phyloP scores from a whole-genome alignment of 2,888 invertebrate species.

The Pollenia labialis region DNA sequence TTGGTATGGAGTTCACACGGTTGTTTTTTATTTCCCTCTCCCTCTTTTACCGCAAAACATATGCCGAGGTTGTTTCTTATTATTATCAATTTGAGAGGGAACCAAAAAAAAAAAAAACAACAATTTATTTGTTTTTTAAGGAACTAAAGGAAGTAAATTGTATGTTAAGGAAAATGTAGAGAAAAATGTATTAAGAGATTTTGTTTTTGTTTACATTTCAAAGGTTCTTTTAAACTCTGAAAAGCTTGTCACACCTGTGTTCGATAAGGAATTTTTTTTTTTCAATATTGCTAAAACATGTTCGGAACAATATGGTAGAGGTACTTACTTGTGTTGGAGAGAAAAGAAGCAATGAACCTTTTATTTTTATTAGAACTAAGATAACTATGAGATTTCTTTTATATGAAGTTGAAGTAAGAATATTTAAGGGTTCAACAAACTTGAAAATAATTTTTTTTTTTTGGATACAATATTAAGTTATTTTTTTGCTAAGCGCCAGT shows the following conservation, averaged over 20 bases:
- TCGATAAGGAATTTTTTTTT: constrained; percentile 25
- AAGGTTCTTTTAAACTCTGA: constrained; percentile 30
- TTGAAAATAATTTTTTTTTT: no score
- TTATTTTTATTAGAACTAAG: background rate
- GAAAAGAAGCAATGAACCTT: background rate
- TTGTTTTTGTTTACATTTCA: background rate
- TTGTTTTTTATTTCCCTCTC: background rate
- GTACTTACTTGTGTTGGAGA: background rate
- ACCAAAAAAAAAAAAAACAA: background rate
- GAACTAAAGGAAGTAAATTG: constrained; percentile 20
- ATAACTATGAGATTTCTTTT: no score
- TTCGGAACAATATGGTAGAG: no score
- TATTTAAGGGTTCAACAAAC: no score
- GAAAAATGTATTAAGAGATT: background rate
- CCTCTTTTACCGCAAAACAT: background rate
- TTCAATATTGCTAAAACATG: background rate
- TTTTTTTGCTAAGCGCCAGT: background rate
- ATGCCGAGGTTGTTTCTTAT: background rate
- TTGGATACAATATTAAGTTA: no score
- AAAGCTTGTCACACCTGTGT: constrained; percentile 19
- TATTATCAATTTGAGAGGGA: background rate
- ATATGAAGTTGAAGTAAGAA: no score
- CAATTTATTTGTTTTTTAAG: background rate
- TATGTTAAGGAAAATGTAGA: background rate
- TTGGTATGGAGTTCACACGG: constrained; percentile 31